A percentile compares a stretch with the other conserved stretches of the same genome.
Evolutionary conservation across 2,113 vertebrate genomes (phyloP).

Genomic region (Vulpes lagopus): DNA sequence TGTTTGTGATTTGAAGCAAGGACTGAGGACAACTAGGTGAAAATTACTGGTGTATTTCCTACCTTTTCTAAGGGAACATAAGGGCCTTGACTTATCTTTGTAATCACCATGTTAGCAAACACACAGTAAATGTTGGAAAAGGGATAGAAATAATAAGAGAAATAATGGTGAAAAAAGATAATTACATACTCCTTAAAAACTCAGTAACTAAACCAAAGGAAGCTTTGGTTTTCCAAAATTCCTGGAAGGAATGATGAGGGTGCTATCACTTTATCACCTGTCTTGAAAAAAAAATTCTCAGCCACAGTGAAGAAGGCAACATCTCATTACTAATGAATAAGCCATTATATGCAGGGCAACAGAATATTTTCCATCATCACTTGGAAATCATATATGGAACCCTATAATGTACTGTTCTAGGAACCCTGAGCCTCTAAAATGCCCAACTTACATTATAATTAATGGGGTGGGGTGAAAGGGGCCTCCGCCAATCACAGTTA

Average conservation of each 20-base stretch:
- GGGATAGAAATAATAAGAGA: neutral
- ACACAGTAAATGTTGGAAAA: neutral
- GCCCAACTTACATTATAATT: neutral
- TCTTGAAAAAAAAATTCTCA: neutral
- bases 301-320: conserved; percentile 3
- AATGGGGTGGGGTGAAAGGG: neutral
- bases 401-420: neutral
- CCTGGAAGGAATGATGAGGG: neutral
- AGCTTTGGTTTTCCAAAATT: neutral
- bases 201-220: neutral
- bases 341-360: neutral
- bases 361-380: neutral
- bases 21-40: neutral
- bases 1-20: neutral
- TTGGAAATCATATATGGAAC: neutral
- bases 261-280: neutral
- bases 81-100: neutral
- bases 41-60: neutral
- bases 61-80: neutral
- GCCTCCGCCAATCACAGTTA: neutral
- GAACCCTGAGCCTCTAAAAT: neutral
- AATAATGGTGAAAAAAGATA: neutral
- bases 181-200: neutral
- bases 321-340: neutral
- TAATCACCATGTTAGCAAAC: neutral